Conservation (phyloP, 2,888 invertebrate species). For the Noctua pronuba region DNA sequence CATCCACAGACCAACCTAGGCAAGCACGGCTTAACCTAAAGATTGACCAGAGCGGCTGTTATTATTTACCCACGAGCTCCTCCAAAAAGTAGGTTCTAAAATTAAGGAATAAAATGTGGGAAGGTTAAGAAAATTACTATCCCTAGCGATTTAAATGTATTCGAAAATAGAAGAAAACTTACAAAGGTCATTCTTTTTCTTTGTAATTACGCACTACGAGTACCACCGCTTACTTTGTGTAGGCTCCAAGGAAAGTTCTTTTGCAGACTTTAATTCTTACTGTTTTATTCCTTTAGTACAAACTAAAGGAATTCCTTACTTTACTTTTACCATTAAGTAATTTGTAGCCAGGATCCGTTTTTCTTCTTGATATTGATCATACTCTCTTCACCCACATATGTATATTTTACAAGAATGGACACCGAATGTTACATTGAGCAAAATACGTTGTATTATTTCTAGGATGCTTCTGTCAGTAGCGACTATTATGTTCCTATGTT, state of each 20-base stretch:
- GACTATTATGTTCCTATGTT: not conserved
- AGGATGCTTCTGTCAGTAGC: not conserved
- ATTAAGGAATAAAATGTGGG: not conserved
- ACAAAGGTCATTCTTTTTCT: not conserved
- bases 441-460: not conserved
- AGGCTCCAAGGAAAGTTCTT: not conserved
- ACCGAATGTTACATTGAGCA: not conserved
- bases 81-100: not conserved
- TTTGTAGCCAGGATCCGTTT: not conserved
- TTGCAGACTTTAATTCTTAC: slow-evolving; percentile 8
- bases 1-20: too few species aligned
- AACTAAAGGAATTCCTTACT: not conserved
- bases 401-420: not conserved
- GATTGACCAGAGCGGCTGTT: too few species aligned
- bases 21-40: too few species aligned
- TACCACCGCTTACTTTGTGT: not conserved
- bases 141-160: not conserved
- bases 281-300: slow-evolving; percentile 2
- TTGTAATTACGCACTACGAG: not conserved
- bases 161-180: not conserved
- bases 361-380: not conserved
- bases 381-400: not conserved
- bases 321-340: not conserved
- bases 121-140: not conserved
- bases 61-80: too few species aligned